phyloP scores from a whole-genome alignment of 2,888 invertebrate genomes.

The Lacanobia wlatinum region DNA sequence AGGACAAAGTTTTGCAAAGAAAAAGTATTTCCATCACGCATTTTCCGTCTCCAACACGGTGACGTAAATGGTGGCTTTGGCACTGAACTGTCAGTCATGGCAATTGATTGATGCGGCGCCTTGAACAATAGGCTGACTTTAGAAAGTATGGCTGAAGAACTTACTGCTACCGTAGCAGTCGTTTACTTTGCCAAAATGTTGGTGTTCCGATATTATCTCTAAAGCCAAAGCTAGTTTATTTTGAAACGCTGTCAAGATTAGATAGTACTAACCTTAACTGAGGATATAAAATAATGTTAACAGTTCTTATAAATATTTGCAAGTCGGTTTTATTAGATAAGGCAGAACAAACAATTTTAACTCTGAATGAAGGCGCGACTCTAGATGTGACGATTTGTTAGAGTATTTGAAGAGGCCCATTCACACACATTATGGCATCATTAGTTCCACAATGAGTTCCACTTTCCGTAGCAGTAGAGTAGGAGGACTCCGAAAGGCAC shows the following conservation, averaged over 20 bases:
- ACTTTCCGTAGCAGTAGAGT: conserved; percentile 37
- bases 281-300: conserved; percentile 42
- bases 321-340: conserved; percentile 35
- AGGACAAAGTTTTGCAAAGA: conserved; percentile 45
- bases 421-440: conserved; percentile 22
- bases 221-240: conserved; percentile 40
- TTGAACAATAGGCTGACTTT: conserved; percentile 66
- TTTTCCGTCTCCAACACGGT: conserved; percentile 58
- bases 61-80: conserved; percentile 70
- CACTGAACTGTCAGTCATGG: conserved; percentile 74
- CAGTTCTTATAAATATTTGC: conserved; percentile 42
- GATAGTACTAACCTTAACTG: conserved; percentile 49
- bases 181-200: conserved; percentile 46
- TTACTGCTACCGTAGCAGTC: conserved; percentile 20
- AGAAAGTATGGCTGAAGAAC: conserved; percentile 61
- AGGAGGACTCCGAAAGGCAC: conserved; percentile 33
- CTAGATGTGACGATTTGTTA: conserved; percentile 15
- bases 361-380: conserved; percentile 20
- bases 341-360: conserved; percentile 38
- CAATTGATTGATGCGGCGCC: conserved; percentile 74
- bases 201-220: conserved; percentile 35
- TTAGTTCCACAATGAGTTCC: conserved; percentile 27
- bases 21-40: conserved; percentile 71
- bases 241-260: conserved; percentile 58
- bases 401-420: conserved; percentile 37